phyloP scores from a whole-genome alignment of 1,140 invertebrate genomes.

The Apocrypta bakeri region DNA sequence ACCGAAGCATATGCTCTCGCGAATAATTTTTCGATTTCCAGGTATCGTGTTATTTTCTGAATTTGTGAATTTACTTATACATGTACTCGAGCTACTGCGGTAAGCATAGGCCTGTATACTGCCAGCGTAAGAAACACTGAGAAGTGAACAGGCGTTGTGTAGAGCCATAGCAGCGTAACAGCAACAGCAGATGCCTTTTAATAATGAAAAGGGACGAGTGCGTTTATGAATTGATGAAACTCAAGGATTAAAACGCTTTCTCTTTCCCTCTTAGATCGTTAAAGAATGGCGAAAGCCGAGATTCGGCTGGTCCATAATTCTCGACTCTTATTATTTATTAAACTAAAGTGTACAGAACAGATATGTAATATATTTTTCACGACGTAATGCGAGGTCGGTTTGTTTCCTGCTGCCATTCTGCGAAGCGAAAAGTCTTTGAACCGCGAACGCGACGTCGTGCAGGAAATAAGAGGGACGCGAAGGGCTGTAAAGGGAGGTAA shows the following conservation, averaged over 20 bases:
- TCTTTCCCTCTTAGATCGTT: conserved; percentile 13
- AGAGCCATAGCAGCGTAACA: too few relatives aligned
- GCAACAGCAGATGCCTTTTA: not conserved
- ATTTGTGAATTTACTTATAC: too few relatives aligned
- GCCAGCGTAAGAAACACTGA: not conserved
- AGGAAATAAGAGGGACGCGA: not conserved
- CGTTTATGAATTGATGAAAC: conserved; percentile 31
- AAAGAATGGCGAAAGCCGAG: conserved; percentile 52
- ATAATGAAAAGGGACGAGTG: not conserved
- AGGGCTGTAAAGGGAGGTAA: conserved; percentile 3
- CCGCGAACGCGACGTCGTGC: not conserved
- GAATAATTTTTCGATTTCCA: too few relatives aligned
- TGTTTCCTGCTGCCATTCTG: not conserved
- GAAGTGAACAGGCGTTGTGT: not conserved
- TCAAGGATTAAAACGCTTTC: conserved; percentile 22
- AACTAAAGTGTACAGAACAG: conserved; percentile 24
- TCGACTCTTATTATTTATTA: conserved; percentile 56
- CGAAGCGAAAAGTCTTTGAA: not conserved
- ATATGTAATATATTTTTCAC: not conserved
- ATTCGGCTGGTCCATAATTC: conserved; percentile 58
- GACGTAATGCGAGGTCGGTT: not conserved
- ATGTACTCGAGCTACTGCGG: too few relatives aligned
- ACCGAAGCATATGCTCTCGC: too few relatives aligned
- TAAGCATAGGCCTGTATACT: not conserved
- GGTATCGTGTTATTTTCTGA: too few relatives aligned